These are phyloP conservation scores for Drepana falcataria DNA, from an alignment of 2,888 invertebrate genomes.

Conservation along the genomic window DNA sequence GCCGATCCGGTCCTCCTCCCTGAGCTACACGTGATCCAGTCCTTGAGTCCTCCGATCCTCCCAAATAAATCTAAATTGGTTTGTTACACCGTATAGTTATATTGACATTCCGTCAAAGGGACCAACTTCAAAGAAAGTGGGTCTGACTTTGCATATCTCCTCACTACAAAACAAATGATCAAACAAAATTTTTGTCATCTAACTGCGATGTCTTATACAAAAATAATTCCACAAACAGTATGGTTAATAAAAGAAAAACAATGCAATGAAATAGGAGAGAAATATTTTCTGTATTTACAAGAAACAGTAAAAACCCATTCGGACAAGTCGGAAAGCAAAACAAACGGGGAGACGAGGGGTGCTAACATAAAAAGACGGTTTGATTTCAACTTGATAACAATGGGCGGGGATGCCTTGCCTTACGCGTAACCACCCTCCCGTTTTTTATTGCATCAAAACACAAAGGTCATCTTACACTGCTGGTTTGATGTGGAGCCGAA, in stretches of 20 bases:
- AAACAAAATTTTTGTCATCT: not conserved
- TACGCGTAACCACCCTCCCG: not conserved
- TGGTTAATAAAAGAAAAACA: conserved; percentile 17
- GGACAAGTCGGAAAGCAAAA: conserved; percentile 24
- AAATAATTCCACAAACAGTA: conserved; percentile 12
- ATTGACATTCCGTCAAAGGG: not conserved
- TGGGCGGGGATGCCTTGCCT: conserved; percentile 34
- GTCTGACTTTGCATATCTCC: not conserved
- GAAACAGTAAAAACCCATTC: conserved; percentile 11
- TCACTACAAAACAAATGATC: not conserved
- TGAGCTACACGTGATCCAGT: too few relatives aligned
- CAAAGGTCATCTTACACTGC: conserved; percentile 3
- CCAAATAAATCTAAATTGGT: too few relatives aligned
- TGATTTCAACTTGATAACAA: conserved; percentile 62
- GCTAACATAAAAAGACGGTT: conserved; percentile 57
- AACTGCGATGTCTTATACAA: not conserved
- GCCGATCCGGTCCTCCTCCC: too few relatives aligned
- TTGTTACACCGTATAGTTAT: too few relatives aligned
- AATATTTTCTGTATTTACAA: conserved; percentile 11
- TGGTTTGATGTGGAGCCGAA: not conserved
- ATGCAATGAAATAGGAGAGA: conserved; percentile 22
- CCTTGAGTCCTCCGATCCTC: too few relatives aligned
- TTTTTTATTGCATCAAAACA: not conserved
- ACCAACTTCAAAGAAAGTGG: not conserved
- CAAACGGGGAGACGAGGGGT: conserved; percentile 36